These are phyloP conservation scores for Cheilosia grossa DNA, from an alignment of 2,888 invertebrate genomes.

Conservation along the genomic window DNA sequence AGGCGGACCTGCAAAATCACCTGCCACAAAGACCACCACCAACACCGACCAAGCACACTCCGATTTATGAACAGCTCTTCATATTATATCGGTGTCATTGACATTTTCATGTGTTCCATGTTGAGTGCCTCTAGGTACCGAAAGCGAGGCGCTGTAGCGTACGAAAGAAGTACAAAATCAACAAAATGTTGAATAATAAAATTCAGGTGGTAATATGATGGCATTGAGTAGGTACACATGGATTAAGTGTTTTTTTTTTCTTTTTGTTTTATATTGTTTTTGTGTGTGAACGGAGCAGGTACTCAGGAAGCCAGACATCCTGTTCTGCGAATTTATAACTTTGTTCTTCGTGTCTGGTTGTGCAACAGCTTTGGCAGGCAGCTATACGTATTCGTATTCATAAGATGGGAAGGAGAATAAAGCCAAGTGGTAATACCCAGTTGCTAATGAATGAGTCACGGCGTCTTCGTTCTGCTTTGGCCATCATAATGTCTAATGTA, in stretches of 20 bases:
- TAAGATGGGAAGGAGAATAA: neutral
- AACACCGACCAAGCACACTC: neutral
- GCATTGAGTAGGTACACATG: slow-evolving; percentile 53
- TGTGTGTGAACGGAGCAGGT: slow-evolving; percentile 38
- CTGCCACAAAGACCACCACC: slow-evolving; percentile 10
- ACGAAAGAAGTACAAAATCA: slow-evolving; percentile 45
- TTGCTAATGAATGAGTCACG: slow-evolving; percentile 1
- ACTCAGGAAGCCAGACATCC: slow-evolving; percentile 69
- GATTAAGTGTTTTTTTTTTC: neutral
- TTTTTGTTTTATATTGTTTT: neutral
- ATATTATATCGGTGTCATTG: slow-evolving; percentile 65
- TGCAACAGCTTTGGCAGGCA: slow-evolving; percentile 14
- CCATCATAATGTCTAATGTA: neutral
- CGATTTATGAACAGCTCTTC: slow-evolving; percentile 23
- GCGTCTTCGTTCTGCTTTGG: slow-evolving; percentile 19
- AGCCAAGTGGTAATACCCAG: neutral
- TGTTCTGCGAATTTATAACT: slow-evolving; percentile 53
- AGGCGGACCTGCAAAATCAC: slow-evolving; percentile 60
- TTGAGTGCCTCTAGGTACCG: slow-evolving; percentile 19
- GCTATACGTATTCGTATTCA: neutral
- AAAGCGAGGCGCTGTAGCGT: slow-evolving; percentile 32
- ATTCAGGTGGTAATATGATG: slow-evolving; percentile 63
- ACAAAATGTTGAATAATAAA: slow-evolving; percentile 72
- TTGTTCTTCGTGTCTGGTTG: slow-evolving; percentile 5
- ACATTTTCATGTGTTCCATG: slow-evolving; percentile 52